phyloP scores from a whole-genome alignment of 2,888 invertebrate genomes.

The Xestia sexstrigata region DNA sequence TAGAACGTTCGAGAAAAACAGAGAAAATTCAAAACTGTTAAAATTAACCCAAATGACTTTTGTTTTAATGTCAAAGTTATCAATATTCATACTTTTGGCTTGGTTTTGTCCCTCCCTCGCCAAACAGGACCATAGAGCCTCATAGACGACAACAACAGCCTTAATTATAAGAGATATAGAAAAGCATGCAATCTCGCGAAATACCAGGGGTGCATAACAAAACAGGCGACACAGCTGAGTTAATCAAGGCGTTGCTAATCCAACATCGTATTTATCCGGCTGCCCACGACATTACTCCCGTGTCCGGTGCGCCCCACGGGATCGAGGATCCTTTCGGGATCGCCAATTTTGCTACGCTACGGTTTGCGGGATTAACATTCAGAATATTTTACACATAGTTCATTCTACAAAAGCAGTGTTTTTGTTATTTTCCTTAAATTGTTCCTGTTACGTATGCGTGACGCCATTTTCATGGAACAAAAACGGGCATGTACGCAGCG shows the following conservation, averaged over 20 bases:
- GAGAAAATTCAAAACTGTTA: conserved; percentile 28
- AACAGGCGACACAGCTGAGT: conserved; percentile 59
- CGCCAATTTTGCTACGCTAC: conserved; percentile 48
- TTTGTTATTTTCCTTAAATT: conserved; percentile 19
- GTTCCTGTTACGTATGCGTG: conserved; percentile 19
- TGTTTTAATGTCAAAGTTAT: conserved; percentile 6
- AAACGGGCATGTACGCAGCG: conserved; percentile 24
- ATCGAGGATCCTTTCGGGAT: conserved; percentile 53
- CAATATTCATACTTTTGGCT: conserved; percentile 15
- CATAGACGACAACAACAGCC: conserved; percentile 32
- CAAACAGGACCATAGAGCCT: conserved; percentile 14
- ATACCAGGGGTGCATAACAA: conserved; percentile 67
- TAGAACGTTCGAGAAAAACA: background rate
- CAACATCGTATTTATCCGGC: conserved; percentile 57
- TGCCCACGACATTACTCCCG: conserved; percentile 60
- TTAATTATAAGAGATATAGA: conserved; percentile 51
- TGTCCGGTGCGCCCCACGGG: conserved; percentile 57
- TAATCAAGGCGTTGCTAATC: conserved; percentile 67
- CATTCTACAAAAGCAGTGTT: conserved; percentile 20
- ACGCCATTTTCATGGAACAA: conserved; percentile 23
- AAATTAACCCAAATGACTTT: conserved; percentile 14
- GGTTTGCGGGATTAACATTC: conserved; percentile 48
- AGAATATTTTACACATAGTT: conserved; percentile 54
- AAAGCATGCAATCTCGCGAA: conserved; percentile 60
- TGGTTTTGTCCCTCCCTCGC: background rate